Evolutionary conservation across 2,888 invertebrate species (phyloP).

Genomic region (Latrodectus hesperus): DNA sequence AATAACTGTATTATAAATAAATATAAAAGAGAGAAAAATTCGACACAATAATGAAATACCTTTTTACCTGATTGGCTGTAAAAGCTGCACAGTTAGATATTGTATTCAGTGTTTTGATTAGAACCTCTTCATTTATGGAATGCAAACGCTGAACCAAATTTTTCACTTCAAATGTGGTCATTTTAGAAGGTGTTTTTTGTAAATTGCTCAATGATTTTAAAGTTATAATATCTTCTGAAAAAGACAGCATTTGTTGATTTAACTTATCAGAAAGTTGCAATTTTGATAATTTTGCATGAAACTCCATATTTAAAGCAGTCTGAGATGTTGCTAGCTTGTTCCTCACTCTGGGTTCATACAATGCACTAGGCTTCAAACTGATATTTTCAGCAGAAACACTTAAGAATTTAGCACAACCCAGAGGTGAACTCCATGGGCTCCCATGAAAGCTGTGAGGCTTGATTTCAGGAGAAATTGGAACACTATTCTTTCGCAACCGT

Average conservation of each 20-base stretch:
- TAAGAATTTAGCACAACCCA: constrained; percentile 77
- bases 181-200: constrained; percentile 73
- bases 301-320: constrained; percentile 36
- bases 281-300: constrained; percentile 36
- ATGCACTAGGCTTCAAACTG: constrained; percentile 72
- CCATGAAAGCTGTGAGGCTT: constrained; percentile 73
- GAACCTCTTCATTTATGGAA: constrained; percentile 76
- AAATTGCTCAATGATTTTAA: constrained; percentile 70
- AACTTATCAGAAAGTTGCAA: constrained; percentile 40
- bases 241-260: constrained; percentile 33
- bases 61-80: constrained; percentile 77
- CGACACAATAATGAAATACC: no score
- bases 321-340: constrained; percentile 29
- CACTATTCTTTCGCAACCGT: constrained; percentile 75
- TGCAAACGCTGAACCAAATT: constrained; percentile 76
- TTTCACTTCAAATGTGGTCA: constrained; percentile 76
- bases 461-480: constrained; percentile 70
- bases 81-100: constrained; percentile 78
- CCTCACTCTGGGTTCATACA: constrained; percentile 72
- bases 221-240: constrained; percentile 70
- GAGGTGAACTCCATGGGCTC: constrained; percentile 77
- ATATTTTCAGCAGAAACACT: constrained; percentile 76
- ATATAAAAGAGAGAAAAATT: no score
- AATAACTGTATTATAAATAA: no score
- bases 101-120: constrained; percentile 77